Base-by-base conservation (phyloP, 2,888 invertebrate genomes). In the Gymnocheta viridis region DNA sequence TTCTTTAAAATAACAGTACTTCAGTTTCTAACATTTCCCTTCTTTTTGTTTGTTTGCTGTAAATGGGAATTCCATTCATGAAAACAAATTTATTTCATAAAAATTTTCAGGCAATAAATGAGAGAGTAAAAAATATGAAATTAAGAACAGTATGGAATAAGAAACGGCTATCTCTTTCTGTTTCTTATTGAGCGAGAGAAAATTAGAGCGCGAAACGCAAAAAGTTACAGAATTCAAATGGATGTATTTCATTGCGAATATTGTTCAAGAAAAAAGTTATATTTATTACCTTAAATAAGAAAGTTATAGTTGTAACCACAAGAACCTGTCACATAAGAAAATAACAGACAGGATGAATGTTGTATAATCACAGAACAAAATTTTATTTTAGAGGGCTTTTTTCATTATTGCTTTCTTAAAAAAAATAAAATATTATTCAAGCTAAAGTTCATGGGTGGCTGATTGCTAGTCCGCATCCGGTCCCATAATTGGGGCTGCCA, bases 271-370 rank as follows among this genome's bases (percentile, higher is more conserved):
- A 38, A 58, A 67, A 38, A 44, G 24, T 54, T 49, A 38, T 77
- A 27, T 78, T 78, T 51, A 60, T 78, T 78, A 51, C 60, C 17
- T 41, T 24, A 69, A 78, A 78, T 41, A 51, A 14, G 24, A 51
- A 60, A 69, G 41, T 78, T 41, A 78, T 69, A 69, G n/a, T 60
- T 29, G 51, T 41, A 60, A 78, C 51, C 17, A 7, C 29, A 49
- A 60, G 19, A 32, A 56, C 24, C 19, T 2, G 2, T 1, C 41
- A 24, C 29, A n/a, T n/a, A 41, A 41, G 2, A 41, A 41, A 14
- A 41, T 41, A 41, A n/a, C 29, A 58, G 35, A 9, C 27, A 29
- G 29, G 10, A 22, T 0, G 29, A 27, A n/a, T 47, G 47, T 51
- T 47, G 32, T 58, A 24, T 54, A 69, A 51, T 24, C 27, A 38